phyloP scores from a whole-genome alignment of 2,888 invertebrate genomes.

The Tryphoninae sp. region DNA sequence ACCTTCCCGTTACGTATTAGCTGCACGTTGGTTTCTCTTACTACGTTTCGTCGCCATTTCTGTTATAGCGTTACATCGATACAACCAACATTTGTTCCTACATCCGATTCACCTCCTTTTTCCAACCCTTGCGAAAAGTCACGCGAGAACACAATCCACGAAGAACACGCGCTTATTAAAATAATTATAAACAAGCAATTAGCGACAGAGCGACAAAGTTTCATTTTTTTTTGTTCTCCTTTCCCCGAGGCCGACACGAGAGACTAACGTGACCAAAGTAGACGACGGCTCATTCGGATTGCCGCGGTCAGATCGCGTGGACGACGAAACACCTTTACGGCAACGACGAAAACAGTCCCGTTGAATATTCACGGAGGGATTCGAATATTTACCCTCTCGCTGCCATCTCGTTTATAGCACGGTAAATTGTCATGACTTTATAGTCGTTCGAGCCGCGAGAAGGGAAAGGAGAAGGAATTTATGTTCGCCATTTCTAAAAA shows the following conservation, averaged over 20 bases:
- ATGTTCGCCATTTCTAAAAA: constrained; percentile 1
- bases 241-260: constrained; percentile 1
- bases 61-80: background rate
- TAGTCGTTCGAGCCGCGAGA: background rate
- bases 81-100: background rate
- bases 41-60: background rate
- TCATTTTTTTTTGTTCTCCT: background rate
- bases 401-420: background rate
- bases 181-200: constrained; percentile 16
- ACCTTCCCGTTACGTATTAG: constrained; percentile 39
- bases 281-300: background rate
- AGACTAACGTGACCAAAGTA: background rate
- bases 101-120: background rate
- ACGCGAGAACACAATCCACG: background rate
- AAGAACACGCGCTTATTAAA: background rate
- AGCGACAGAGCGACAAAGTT: constrained; percentile 3
- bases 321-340: background rate
- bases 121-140: background rate
- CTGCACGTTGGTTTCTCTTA: constrained; percentile 31
- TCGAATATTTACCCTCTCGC: background rate
- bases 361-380: constrained; percentile 11
- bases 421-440: constrained; percentile 1
- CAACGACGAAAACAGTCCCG: constrained; percentile 9
- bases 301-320: constrained; percentile 13
- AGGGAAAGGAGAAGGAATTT: background rate